Evolutionary conservation across 1,140 invertebrate genomes (phyloP).

Genomic region (Mesaphorura yosii): DNA sequence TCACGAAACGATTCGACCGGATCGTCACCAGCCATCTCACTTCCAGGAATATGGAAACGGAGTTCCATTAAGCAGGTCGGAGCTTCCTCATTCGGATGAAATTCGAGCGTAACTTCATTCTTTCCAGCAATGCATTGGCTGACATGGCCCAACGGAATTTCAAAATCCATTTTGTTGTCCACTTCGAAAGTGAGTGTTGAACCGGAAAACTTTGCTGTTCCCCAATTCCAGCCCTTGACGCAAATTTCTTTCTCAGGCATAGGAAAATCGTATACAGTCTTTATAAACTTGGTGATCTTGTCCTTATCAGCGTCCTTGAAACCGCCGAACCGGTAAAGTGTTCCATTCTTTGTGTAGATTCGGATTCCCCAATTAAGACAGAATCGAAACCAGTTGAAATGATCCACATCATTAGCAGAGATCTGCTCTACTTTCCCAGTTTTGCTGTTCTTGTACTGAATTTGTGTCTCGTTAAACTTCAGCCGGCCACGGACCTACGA

Average conservation of each 20-base stretch:
- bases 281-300: conserved; percentile 61
- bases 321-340: conserved; percentile 79
- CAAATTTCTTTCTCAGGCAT: conserved; percentile 84
- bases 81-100: conserved; percentile 98
- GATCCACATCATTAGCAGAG: conserved; percentile 67
- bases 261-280: conserved; percentile 67
- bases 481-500: conserved; percentile 66
- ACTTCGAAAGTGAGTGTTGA: conserved; percentile 86
- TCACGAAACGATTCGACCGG: conserved; percentile 90
- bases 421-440: conserved; percentile 94
- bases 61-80: conserved; percentile 89
- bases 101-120: conserved; percentile 97
- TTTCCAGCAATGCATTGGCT: conserved; percentile 94
- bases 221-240: conserved; percentile 99
- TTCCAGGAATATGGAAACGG: conserved; percentile 90
- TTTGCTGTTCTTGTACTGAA: conserved; percentile 90
- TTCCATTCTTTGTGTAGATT: conserved; percentile 81
- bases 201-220: conserved; percentile 85
- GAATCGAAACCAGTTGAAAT: conserved; percentile 84
- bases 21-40: conserved; percentile 72
- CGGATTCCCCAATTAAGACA: conserved; percentile 78
- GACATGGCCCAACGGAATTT: conserved; percentile 90
- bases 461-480: conserved; percentile 81
- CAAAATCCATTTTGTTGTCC: conserved; percentile 79
- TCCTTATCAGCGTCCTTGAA: conserved; percentile 60